Conservation (phyloP, 2,113 vertebrate genomes). For the Natator depressus region DNA sequence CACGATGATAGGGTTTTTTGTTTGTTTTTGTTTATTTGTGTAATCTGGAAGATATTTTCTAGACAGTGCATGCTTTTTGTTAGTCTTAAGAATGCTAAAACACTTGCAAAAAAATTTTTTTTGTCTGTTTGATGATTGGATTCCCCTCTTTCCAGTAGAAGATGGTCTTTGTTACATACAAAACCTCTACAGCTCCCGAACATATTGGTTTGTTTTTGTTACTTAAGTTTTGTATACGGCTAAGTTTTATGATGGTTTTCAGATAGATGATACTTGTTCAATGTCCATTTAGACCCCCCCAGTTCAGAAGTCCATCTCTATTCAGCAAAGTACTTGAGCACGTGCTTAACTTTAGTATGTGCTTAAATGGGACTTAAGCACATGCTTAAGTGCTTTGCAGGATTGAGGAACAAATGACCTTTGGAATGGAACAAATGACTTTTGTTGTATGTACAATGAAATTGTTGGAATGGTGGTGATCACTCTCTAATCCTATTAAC, state of each 20-base stretch:
- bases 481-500: not conserved
- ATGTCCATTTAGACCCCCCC: not conserved
- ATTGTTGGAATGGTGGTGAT: not conserved
- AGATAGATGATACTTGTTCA: rapidly evolving
- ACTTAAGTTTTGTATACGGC: rapidly evolving
- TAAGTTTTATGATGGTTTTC: not conserved
- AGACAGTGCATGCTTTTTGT: not conserved
- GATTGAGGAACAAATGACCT: not conserved
- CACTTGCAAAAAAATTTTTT: not conserved
- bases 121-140: not conserved
- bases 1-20: no score
- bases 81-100: not conserved
- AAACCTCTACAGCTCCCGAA: not conserved
- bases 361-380: not conserved
- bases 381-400: not conserved
- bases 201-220: not conserved
- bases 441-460: not conserved
- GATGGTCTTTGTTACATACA: not conserved
- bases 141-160: not conserved
- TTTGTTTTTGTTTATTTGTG: not conserved
- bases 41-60: not conserved
- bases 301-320: rapidly evolving
- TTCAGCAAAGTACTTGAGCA: not conserved
- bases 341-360: not conserved
- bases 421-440: not conserved